Conservation (phyloP, 2,113 vertebrate species). For the Cyphotilapia sp. region DNA sequence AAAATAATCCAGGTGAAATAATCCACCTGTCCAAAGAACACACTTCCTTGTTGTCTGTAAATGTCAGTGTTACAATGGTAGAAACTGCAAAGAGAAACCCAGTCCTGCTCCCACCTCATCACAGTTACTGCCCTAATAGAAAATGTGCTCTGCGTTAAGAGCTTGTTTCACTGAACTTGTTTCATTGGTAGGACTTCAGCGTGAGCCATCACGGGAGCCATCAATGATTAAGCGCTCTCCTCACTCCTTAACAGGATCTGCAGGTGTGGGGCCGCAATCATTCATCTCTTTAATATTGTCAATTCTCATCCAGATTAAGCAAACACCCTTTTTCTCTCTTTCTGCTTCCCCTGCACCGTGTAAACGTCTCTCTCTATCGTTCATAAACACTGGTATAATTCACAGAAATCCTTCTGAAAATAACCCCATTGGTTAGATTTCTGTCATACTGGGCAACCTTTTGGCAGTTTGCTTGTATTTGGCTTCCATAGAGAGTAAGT, state of each 20-base stretch:
- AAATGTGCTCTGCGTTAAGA: slow-evolving; percentile 43
- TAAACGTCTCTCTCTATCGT: background rate
- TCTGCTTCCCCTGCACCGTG: background rate
- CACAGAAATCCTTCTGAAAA: background rate
- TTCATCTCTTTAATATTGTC: slow-evolving; percentile 50
- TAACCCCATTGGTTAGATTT: background rate
- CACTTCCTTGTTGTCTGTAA: background rate
- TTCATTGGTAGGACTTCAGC: slow-evolving; percentile 10
- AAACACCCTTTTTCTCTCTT: background rate
- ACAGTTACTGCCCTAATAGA: slow-evolving; percentile 32
- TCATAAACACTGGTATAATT: background rate
- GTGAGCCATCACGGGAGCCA: slow-evolving; percentile 37
- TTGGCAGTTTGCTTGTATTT: background rate
- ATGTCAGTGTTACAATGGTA: background rate
- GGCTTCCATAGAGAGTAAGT: background rate
- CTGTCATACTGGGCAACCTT: background rate
- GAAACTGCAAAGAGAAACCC: background rate
- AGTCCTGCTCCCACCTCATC: slow-evolving; percentile 21
- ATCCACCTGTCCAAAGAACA: background rate
- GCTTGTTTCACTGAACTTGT: slow-evolving; percentile 9
- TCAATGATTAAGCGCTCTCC: slow-evolving; percentile 52
- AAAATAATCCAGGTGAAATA: background rate
- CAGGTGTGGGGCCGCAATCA: slow-evolving; percentile 34
- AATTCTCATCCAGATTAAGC: slow-evolving; percentile 22
- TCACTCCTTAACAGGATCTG: slow-evolving; percentile 9